These are phyloP conservation scores for Melanotaenia trifasciata DNA, from an alignment of 2,797 vertebrate species.

Conservation along the genomic window DNA sequence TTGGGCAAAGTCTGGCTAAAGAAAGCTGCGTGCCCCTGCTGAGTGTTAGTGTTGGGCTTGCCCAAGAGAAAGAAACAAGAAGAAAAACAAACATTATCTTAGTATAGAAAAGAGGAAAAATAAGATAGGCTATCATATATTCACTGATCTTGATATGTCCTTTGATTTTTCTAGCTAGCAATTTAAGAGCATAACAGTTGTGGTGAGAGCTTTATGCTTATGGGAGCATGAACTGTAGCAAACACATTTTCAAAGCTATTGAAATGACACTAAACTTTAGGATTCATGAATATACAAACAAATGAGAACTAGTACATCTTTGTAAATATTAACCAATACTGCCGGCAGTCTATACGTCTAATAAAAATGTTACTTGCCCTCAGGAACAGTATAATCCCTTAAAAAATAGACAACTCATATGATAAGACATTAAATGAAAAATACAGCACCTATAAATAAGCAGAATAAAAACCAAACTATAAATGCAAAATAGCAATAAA, in stretches of 20 bases:
- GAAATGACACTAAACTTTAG: slow-evolving; percentile 93
- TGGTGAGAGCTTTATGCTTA: slow-evolving; percentile 82
- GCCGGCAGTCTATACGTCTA: slow-evolving; percentile 99
- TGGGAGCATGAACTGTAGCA: slow-evolving; percentile 85
- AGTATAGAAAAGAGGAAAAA: slow-evolving; percentile 69
- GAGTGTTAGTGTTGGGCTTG: slow-evolving; percentile 66
- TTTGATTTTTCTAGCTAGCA: slow-evolving; percentile 80
- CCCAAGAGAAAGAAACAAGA: slow-evolving; percentile 55
- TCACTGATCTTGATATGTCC: slow-evolving; percentile 81
- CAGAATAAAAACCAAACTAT: slow-evolving; percentile 97
- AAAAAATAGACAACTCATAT: slow-evolving; percentile 89
- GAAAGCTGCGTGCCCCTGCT: slow-evolving; percentile 67
- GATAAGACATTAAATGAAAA: slow-evolving; percentile 90
- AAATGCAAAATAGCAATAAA: slow-evolving; percentile 98
- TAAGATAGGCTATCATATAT: slow-evolving; percentile 72
- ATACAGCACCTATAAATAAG: slow-evolving; percentile 99
- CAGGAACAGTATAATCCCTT: slow-evolving; percentile 93
- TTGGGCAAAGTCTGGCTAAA: slow-evolving; percentile 59
- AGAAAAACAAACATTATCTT: slow-evolving; percentile 25
- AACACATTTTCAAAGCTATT: slow-evolving; percentile 89
- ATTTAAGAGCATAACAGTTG: slow-evolving; percentile 74
- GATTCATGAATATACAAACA: slow-evolving; percentile 95
- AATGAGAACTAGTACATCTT: slow-evolving; percentile 95
- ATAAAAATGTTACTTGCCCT: slow-evolving; percentile 95
- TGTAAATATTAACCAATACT: slow-evolving; percentile 99